Percentiles rank a stretch among this genome's conserved stretches.
Evolutionary conservation across 2,113 vertebrate genomes (phyloP).

Genomic region (Pterocles gutturalis): DNA sequence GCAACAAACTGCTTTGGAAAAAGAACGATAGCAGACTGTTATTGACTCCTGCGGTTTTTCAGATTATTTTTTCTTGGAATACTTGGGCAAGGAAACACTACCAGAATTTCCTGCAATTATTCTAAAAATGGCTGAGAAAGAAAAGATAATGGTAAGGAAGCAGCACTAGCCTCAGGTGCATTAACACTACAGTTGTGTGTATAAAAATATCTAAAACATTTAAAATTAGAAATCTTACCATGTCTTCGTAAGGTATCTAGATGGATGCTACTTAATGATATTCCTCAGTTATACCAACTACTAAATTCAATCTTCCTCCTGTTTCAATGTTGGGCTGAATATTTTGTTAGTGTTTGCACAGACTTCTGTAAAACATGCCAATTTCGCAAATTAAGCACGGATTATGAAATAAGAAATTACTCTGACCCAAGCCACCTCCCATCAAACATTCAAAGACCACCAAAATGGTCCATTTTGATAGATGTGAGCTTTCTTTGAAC

Average conservation of each 20-base stretch:
- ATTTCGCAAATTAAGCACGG: neutral
- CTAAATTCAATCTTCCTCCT: neutral
- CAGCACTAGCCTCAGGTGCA: neutral
- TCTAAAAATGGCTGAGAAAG: neutral
- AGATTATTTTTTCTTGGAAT: neutral
- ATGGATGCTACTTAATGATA: neutral
- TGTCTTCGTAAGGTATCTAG: neutral
- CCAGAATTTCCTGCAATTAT: conserved; percentile 2
- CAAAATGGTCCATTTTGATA: neutral
- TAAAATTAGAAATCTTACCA: neutral
- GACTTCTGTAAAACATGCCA: neutral
- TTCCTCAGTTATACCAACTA: neutral
- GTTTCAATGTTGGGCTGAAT: neutral
- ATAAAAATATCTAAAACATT: neutral
- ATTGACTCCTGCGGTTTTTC: neutral
- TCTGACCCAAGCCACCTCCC: neutral
- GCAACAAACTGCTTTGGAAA: conserved; percentile 31
- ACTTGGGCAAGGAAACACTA: neutral
- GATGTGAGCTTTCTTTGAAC: neutral
- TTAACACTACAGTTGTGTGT: neutral
- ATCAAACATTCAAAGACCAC: neutral
- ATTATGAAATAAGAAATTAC: neutral
- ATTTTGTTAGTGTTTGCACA: neutral
- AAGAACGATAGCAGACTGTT: neutral
- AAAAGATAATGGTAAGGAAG: neutral